Conservation (phyloP, 2,797 vertebrate genomes). For the Anolis apletophallus region DNA sequence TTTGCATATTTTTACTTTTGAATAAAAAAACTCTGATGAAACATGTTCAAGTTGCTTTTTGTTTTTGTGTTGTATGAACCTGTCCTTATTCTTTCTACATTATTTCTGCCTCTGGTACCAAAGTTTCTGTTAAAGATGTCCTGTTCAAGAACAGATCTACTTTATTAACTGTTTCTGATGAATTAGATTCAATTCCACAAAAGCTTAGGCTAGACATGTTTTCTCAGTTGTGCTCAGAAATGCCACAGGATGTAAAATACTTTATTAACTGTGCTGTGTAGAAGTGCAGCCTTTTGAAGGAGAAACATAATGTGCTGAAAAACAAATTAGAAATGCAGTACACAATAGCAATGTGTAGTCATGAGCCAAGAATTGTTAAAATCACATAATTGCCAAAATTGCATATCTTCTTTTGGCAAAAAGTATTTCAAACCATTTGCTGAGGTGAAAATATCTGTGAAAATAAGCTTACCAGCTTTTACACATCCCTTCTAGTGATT, state of each 20-base stretch:
- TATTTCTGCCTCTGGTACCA: no score
- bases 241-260: neutral
- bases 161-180: no score
- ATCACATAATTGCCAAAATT: neutral
- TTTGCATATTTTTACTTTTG: no score
- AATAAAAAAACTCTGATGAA: no score
- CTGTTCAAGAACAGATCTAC: no score
- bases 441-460: neutral
- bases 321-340: neutral
- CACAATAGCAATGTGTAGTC: neutral
- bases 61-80: no score
- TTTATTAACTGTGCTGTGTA: neutral
- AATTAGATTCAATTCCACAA: no score
- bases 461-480: neutral
- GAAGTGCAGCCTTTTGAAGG: neutral
- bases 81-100: no score
- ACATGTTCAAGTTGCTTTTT: no score
- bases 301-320: neutral
- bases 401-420: neutral
- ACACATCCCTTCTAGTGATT: neutral
- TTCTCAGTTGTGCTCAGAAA: no score
- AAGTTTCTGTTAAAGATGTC: no score
- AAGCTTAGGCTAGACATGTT: no score
- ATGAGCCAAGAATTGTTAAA: neutral
- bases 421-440: neutral